Evolutionary conservation across 2,888 invertebrate genomes (phyloP).

Genomic region (Melanargia galathea): DNA sequence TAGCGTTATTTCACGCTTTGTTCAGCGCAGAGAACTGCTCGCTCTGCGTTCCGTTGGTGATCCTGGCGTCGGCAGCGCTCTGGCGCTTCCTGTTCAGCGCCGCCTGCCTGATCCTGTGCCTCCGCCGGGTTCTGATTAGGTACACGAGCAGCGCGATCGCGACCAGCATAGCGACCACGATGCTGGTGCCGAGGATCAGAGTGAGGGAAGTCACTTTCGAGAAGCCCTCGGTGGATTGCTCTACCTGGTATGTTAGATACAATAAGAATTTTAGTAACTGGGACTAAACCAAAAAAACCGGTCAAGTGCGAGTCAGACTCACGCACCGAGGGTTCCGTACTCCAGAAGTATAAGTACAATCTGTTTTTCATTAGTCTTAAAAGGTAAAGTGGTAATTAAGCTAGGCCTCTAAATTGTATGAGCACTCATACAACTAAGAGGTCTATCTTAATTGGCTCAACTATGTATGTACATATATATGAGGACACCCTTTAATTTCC

Average conservation of each 20-base stretch:
- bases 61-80: slow-evolving; percentile 57
- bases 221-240: slow-evolving; percentile 52
- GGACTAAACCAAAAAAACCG: not conserved
- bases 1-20: slow-evolving; percentile 52
- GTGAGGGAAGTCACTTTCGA: slow-evolving; percentile 55
- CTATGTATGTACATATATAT: no score
- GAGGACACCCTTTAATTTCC: no score
- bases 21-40: slow-evolving; percentile 68
- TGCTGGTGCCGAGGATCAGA: slow-evolving; percentile 59
- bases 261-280: not conserved
- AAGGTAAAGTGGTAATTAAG: no score
- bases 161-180: slow-evolving; percentile 59
- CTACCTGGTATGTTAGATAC: slow-evolving; percentile 51
- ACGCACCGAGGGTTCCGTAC: no score
- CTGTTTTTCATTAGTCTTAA: no score
- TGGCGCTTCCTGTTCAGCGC: slow-evolving; percentile 67
- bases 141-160: slow-evolving; percentile 65
- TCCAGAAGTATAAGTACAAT: no score
- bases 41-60: slow-evolving; percentile 56
- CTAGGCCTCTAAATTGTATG: no score
- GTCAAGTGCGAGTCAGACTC: no score
- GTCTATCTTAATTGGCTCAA: no score
- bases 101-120: slow-evolving; percentile 58
- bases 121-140: slow-evolving; percentile 60
- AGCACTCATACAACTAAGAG: no score